A percentile compares a stretch with the other conserved stretches of the same genome.
Conservation (phyloP, 2,797 vertebrate species). For the Loris lydekkerianus region DNA sequence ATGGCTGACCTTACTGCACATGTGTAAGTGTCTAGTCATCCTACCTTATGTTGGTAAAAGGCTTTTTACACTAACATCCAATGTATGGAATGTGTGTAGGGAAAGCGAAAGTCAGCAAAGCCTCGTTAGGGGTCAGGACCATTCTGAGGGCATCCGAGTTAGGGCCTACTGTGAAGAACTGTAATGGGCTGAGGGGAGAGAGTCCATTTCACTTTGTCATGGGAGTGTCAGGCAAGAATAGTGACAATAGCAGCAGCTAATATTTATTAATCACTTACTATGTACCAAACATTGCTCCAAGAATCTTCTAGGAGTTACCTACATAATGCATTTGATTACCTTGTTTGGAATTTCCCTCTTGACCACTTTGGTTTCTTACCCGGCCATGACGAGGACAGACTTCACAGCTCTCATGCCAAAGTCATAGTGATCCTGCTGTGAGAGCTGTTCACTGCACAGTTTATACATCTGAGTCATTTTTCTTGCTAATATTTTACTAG, state of each 20-base stretch:
- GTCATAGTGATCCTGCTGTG: conserved; percentile 95
- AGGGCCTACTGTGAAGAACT: neutral
- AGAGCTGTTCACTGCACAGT: conserved; percentile 95
- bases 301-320: neutral
- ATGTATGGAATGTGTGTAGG: neutral
- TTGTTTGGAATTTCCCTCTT: neutral
- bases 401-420: conserved; percentile 95
- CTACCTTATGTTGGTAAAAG: neutral
- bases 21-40: neutral
- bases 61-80: neutral
- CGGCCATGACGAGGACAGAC: conserved; percentile 94
- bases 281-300: neutral
- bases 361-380: conserved; percentile 87
- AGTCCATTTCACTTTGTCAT: neutral
- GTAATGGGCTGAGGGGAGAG: neutral
- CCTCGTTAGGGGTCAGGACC: neutral
- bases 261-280: neutral
- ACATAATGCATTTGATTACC: neutral
- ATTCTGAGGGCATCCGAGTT: neutral
- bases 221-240: neutral
- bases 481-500: conserved; percentile 92
- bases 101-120: neutral
- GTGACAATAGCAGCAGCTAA: neutral
- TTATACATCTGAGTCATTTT: conserved; percentile 97
- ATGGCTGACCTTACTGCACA: neutral